phyloP scores from a whole-genome alignment of 2,113 vertebrate genomes.

The Lepus americanus region DNA sequence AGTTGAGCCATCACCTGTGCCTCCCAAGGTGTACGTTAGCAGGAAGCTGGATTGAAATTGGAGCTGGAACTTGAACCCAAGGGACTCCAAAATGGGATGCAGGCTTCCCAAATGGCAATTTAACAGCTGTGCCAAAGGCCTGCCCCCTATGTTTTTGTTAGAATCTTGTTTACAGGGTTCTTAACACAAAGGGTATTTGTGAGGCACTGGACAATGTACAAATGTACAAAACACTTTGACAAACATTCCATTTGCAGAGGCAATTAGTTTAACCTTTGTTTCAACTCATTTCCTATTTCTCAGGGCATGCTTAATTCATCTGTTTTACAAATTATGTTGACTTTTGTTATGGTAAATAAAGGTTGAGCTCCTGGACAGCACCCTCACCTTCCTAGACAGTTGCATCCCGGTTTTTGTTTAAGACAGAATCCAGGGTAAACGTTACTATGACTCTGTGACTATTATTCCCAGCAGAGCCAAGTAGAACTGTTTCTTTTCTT shows the following conservation, averaged over 20 bases:
- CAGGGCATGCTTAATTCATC: background rate
- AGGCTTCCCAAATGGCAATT: too few relatives aligned
- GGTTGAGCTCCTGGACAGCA: background rate
- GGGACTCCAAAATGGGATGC: too few relatives aligned
- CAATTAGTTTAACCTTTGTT: background rate
- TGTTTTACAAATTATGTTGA: background rate
- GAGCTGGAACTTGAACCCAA: too few relatives aligned
- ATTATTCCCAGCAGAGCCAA: background rate
- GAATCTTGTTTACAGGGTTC: background rate
- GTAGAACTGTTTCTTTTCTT: conserved; percentile 26
- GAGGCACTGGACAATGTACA: background rate
- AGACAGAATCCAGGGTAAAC: background rate
- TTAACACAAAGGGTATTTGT: background rate
- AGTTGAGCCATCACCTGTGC: too few relatives aligned
- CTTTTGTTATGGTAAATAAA: background rate
- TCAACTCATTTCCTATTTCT: background rate
- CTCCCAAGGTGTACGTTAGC: too few relatives aligned
- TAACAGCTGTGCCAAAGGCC: too few relatives aligned
- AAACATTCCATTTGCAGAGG: background rate
- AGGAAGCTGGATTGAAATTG: too few relatives aligned
- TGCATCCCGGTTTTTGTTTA: background rate
- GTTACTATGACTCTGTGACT: background rate
- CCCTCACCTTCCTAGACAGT: background rate
- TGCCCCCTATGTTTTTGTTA: background rate
- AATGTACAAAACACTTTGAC: background rate